Conservation (phyloP, 2,888 invertebrate species). For the Lasius fuliginosus region DNA sequence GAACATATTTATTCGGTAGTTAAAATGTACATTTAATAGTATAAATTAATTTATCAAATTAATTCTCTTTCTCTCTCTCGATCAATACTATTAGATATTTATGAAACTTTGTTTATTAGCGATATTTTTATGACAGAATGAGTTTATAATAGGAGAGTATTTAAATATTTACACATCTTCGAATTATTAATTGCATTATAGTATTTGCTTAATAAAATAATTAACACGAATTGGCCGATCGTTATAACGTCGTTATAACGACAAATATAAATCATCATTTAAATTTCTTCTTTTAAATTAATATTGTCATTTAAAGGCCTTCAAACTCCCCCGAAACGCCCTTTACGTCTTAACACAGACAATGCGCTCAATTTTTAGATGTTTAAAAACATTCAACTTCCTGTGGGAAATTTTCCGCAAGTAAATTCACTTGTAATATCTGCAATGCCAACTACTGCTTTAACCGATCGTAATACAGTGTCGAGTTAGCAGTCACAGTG, state of each 20-base stretch:
- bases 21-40: slow-evolving; percentile 2
- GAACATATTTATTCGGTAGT: background rate
- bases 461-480: slow-evolving; percentile 52
- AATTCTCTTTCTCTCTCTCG: background rate
- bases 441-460: slow-evolving; percentile 32
- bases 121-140: background rate
- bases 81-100: slow-evolving; percentile 5
- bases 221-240: background rate
- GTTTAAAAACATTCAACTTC: slow-evolving; percentile 26
- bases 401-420: slow-evolving; percentile 43
- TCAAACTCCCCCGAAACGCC: background rate
- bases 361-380: background rate
- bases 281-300: background rate
- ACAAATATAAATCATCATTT: background rate
- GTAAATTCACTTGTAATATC: slow-evolving; percentile 50
- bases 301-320: background rate
- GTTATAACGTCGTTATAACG: too few relatives aligned
- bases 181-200: slow-evolving; percentile 7
- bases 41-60: background rate
- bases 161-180: background rate
- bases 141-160: background rate
- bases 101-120: background rate
- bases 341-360: background rate
- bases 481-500: slow-evolving; percentile 61
- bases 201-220: background rate